These are phyloP conservation scores for Clarias laeviceps DNA, from an alignment of 2,797 vertebrate species.

Conservation along the genomic window DNA sequence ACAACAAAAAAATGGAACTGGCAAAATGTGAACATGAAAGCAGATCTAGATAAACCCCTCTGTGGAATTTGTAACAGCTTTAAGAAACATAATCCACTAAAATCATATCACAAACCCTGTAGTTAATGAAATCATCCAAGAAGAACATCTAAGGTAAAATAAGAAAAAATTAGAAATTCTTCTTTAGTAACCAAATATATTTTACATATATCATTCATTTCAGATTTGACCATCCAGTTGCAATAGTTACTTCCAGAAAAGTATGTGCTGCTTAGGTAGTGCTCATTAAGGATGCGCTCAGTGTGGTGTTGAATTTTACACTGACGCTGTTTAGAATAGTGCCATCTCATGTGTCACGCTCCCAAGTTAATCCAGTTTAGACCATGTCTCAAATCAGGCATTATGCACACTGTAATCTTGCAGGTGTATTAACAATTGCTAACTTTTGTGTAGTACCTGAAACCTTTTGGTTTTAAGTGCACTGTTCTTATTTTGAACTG, in stretches of 20 bases:
- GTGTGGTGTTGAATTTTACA: constrained; percentile 22
- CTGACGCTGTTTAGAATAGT: constrained; percentile 15
- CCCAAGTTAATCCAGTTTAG: not conserved
- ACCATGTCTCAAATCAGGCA: constrained; percentile 7
- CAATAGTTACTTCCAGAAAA: not conserved
- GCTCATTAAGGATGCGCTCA: constrained; percentile 2
- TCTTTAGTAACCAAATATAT: not conserved
- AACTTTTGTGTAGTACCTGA: not conserved
- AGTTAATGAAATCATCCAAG: not conserved
- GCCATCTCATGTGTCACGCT: constrained; percentile 26
- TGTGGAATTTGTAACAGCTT: not conserved
- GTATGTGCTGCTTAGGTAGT: constrained; percentile 19
- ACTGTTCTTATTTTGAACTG: not conserved
- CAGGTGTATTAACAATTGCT: not conserved
- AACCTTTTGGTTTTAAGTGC: not conserved
- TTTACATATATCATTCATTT: not conserved
- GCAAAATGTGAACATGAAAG: not conserved
- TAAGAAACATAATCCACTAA: not conserved
- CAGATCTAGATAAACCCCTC: not conserved
- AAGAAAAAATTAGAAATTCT: not conserved
- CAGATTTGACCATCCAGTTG: not conserved
- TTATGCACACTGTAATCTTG: not conserved
- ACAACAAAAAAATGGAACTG: not conserved
- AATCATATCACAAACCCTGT: not conserved
- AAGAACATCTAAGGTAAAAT: not conserved